Evolutionary conservation across 2,797 vertebrate species (phyloP).

Genomic region (Pipistrellus kuhlii): DNA sequence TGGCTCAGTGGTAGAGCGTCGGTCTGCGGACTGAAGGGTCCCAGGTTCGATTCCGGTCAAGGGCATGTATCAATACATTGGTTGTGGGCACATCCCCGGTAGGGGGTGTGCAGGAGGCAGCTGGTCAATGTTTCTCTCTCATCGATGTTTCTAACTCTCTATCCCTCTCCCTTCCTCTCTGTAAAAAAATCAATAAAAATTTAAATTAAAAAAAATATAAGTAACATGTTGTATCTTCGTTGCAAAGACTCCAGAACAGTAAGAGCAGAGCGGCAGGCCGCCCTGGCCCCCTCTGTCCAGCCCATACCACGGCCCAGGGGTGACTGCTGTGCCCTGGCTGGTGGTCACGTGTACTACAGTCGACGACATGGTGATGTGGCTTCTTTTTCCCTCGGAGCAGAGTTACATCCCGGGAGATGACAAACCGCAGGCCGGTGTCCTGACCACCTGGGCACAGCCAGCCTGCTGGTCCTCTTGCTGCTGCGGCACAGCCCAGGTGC

Average conservation of each 20-base stretch:
- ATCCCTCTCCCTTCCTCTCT: no score
- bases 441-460: not conserved
- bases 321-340: not conserved
- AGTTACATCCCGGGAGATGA: not conserved
- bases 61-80: no score
- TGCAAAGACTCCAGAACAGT: not conserved
- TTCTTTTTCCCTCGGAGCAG: not conserved
- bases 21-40: no score
- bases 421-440: fast-evolving
- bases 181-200: no score
- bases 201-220: not conserved
- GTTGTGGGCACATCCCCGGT: no score
- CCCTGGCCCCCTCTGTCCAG: not conserved
- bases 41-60: no score
- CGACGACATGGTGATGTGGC: fast-evolving
- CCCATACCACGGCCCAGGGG: not conserved
- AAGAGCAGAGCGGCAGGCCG: not conserved
- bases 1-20: no score
- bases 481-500: not conserved
- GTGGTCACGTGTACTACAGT: fast-evolving
- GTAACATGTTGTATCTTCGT: not conserved
- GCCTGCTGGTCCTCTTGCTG: not conserved
- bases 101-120: no score
- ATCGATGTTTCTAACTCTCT: no score
- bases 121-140: no score